Evolutionary conservation across 2,797 vertebrate species (phyloP).

Genomic region (Heliangelus exortis): DNA sequence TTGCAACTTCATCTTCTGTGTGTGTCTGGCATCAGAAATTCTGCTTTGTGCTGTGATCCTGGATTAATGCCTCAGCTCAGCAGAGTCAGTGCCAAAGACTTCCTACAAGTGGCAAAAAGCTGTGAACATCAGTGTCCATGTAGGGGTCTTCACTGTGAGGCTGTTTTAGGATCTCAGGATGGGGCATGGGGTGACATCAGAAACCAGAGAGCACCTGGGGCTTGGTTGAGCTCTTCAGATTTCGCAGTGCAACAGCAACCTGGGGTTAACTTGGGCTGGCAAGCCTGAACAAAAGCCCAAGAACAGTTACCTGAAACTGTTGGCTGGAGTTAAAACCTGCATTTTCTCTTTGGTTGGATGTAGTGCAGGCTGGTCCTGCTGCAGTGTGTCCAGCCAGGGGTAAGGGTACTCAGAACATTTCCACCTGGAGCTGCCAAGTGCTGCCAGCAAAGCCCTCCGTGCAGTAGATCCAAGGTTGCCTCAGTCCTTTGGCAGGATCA

Average conservation of each 20-base stretch:
- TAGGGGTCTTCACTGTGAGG: neutral
- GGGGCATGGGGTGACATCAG: neutral
- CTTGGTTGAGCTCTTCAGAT: neutral
- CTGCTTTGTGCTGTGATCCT: neutral
- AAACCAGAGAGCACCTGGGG: neutral
- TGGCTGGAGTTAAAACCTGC: rapidly evolving
- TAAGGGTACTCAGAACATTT: neutral
- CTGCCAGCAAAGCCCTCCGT: rapidly evolving
- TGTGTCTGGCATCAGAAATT: neutral
- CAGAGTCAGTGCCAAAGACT: neutral
- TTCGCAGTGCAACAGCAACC: neutral
- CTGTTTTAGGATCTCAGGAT: neutral
- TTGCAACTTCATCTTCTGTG: neutral
- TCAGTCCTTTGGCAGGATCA: neutral
- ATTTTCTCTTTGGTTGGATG: neutral
- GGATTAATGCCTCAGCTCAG: neutral
- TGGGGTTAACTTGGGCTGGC: neutral
- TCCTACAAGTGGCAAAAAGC: rapidly evolving
- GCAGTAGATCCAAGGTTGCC: neutral
- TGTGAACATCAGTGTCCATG: neutral
- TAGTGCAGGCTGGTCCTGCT: neutral
- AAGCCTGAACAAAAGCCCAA: neutral
- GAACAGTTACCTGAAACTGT: neutral
- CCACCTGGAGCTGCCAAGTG: neutral
- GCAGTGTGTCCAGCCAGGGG: neutral